Evolutionary conservation across 2,797 vertebrate species (phyloP).

Genomic region (Menidia menidia): DNA sequence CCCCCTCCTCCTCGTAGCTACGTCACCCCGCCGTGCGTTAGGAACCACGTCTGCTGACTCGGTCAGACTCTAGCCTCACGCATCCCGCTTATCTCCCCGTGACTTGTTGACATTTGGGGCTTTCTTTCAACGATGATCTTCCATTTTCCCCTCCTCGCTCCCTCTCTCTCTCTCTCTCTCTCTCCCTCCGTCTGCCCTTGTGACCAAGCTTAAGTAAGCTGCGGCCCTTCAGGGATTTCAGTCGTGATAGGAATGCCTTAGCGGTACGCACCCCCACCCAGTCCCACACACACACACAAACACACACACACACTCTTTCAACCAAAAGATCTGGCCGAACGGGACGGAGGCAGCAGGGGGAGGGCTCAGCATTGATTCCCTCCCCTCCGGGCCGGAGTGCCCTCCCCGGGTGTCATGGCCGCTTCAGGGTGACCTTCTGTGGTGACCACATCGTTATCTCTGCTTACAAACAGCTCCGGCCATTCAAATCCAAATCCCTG

Average conservation of each 20-base stretch:
- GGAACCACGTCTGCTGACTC: constrained; percentile 47
- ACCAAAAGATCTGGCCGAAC: constrained; percentile 7
- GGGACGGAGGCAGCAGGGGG: constrained; percentile 3
- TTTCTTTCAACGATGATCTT: constrained; percentile 14
- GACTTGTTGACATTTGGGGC: constrained; percentile 18
- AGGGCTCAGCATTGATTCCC: constrained; percentile 1
- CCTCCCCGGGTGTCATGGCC: constrained; percentile 62
- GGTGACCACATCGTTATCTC: constrained; percentile 4
- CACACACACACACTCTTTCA: neutral
- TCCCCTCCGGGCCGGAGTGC: constrained; percentile 2
- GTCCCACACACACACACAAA: too few relatives aligned
- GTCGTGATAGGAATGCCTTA: constrained; percentile 19
- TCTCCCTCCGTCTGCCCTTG: neutral
- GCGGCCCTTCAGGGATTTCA: constrained; percentile 19
- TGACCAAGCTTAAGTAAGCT: constrained; percentile 11
- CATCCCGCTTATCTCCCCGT: neutral
- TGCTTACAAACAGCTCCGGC: neutral
- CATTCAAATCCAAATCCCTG: constrained; percentile 1
- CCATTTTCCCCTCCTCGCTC: neutral
- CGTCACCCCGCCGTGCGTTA: constrained; percentile 41
- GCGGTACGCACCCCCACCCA: neutral
- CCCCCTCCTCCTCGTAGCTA: neutral
- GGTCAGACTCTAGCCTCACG: constrained; percentile 41
- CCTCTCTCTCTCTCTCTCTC: too few relatives aligned
- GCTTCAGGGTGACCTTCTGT: constrained; percentile 70